Evolutionary conservation across 2,888 invertebrate species (phyloP).

Genomic region (Torymus texanus): DNA sequence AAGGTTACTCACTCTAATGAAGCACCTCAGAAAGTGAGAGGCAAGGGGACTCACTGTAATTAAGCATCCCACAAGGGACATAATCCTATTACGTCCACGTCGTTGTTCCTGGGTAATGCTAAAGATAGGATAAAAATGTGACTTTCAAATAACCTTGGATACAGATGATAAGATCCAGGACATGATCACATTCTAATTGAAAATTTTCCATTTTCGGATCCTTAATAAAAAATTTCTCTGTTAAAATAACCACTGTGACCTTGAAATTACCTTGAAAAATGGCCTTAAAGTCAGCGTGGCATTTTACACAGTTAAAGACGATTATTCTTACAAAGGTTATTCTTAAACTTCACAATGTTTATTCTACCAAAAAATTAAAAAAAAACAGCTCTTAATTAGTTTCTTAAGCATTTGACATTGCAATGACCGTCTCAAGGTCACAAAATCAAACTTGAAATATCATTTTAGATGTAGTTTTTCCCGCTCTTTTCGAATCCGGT

Average conservation of each 20-base stretch:
- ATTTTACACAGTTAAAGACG: too few relatives aligned
- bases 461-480: neutral
- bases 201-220: neutral
- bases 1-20: neutral
- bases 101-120: neutral
- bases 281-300: too few relatives aligned
- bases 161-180: neutral
- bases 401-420: slow-evolving; percentile 4
- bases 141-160: slow-evolving; percentile 6
- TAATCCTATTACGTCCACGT: neutral
- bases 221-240: too few relatives aligned
- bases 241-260: too few relatives aligned
- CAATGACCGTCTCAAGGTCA: neutral
- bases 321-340: neutral
- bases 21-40: too few relatives aligned
- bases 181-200: neutral
- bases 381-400: neutral
- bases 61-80: neutral
- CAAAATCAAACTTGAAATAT: neutral
- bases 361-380: slow-evolving; percentile 9
- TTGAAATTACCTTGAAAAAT: too few relatives aligned
- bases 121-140: slow-evolving; percentile 12
- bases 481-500: neutral
- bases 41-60: too few relatives aligned
- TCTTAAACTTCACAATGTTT: slow-evolving; percentile 3